phyloP scores from a whole-genome alignment of 2,797 vertebrate species.

The Gambelia wislizenii region DNA sequence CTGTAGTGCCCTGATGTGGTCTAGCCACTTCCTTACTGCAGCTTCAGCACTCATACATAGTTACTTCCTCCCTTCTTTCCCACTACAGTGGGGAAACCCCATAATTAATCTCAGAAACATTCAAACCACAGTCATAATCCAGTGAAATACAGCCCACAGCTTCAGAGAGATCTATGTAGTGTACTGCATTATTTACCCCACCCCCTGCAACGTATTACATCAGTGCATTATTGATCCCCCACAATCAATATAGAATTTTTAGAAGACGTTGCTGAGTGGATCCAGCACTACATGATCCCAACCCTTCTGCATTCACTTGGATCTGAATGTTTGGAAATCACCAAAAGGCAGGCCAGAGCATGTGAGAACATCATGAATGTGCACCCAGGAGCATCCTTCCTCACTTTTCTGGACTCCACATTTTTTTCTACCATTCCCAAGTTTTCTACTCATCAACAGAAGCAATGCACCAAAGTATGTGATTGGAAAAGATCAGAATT shows the following conservation, averaged over 20 bases:
- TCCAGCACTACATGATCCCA: no score
- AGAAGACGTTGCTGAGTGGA: background rate
- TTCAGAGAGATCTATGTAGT: background rate
- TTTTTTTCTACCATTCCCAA: background rate
- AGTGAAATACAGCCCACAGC: background rate
- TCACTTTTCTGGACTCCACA: background rate
- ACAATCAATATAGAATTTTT: background rate
- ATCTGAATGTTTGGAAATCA: background rate
- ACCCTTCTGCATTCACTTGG: no score
- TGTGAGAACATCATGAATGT: no score
- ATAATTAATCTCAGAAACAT: background rate
- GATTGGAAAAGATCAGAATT: slow-evolving; percentile 71
- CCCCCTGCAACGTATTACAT: background rate
- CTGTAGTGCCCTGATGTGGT: background rate
- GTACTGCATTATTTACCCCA: no score
- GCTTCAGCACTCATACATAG: background rate
- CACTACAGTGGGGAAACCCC: background rate
- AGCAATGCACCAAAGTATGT: slow-evolving; percentile 25
- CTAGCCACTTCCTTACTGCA: background rate
- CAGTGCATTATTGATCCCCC: background rate
- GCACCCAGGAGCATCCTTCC: background rate
- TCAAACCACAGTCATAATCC: background rate
- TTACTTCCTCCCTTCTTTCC: slow-evolving; percentile 20
- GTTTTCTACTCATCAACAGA: background rate
- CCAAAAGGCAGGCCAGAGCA: background rate